Conservation (phyloP, 2,888 invertebrate species). For the Blastobasis lacticolella region DNA sequence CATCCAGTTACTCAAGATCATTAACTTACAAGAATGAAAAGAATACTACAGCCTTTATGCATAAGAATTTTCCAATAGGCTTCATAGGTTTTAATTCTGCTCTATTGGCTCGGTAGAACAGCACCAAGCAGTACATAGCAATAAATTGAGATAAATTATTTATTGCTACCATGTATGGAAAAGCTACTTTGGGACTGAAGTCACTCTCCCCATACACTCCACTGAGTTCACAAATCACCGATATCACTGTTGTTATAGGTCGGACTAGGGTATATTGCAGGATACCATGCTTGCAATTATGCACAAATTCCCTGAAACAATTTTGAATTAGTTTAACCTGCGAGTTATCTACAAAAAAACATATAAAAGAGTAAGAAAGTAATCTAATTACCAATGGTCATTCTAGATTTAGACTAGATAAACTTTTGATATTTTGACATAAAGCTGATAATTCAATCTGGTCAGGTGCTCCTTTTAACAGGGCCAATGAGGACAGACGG, state of each 20-base stretch:
- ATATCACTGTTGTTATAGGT: conserved; percentile 91
- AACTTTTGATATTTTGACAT: no score
- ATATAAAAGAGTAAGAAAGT: no score
- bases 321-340: not conserved
- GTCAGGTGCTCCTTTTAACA: no score
- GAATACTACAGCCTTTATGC: conserved; percentile 98
- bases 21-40: conserved; percentile 96
- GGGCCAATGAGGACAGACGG: no score
- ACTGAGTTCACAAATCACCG: conserved; percentile 89
- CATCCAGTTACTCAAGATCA: not conserved
- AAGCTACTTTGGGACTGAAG: conserved; percentile 88
- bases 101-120: conserved; percentile 93
- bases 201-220: conserved; percentile 94
- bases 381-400: no score
- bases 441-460: no score
- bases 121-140: conserved; percentile 96
- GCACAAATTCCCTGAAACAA: conserved; percentile 86
- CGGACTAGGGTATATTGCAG: conserved; percentile 95
- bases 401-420: no score
- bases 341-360: no score
- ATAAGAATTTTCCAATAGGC: conserved; percentile 95
- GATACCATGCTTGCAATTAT: conserved; percentile 97
- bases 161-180: conserved; percentile 89
- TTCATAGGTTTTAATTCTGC: conserved; percentile 92
- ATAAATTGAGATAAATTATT: conserved; percentile 96